Evolutionary conservation across 2,797 vertebrate genomes (phyloP), one percentile per base, ranked within the genome.

Genomic region (Todus mexicanus): DNA sequence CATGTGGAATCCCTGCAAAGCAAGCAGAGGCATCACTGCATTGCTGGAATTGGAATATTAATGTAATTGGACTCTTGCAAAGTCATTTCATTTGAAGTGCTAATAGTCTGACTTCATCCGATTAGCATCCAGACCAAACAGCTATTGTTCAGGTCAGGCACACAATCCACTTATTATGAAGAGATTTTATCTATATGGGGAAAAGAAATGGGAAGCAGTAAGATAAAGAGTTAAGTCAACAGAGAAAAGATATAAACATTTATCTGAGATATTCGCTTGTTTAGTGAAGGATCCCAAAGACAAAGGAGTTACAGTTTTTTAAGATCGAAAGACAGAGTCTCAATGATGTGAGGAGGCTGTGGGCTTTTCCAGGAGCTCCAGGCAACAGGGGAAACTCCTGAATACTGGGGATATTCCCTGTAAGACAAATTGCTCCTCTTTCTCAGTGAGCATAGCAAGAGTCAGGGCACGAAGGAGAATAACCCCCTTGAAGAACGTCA

Each of bases 41-140:
- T 64, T 76, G 66, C 79, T 96, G 56, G 75, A 89, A 64, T 70
- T 56, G 60, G 73, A 91, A 92, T 92, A 92, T 89, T 89, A 66
- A 87, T 68, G 70, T 18, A 66, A 85, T 33, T 74, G 78, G n/a
- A 89, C 43, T 85, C 59, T 72, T 84, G 60, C 76, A 84, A 91
- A 95, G 87, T 91, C 18, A 79, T 93, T 92, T 83, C 43, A 66
- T 94, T 89, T 81, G 59, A 82, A 65, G 79, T 76, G 66, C 73
- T 88, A 57, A 53, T 86, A 73, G 73, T 43, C 84, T 96, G 94
- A 95, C 89, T 95, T 95, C 66, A 93, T 91, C 63, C 0, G 0
- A 71, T 92, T 70, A 88, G 63, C 76, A 89, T 76, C 14, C 47
- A 53, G 48, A 86, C 40, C 70, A 84, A 93, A 65, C 12, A 87